Conservation (phyloP, 2,113 vertebrate species). For the Etheostoma cragini region DNA sequence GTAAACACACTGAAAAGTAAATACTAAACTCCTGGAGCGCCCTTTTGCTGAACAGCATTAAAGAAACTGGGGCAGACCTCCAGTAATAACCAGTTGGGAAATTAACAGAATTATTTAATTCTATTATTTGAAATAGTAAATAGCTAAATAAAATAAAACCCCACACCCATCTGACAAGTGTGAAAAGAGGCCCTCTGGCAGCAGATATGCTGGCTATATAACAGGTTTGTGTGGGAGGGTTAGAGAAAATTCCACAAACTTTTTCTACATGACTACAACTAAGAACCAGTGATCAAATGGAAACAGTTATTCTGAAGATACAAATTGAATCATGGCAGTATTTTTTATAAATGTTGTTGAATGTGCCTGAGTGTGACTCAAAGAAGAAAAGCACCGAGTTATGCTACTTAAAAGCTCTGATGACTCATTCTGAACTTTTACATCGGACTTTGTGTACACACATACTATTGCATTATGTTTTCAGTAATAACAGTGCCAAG, state of each 20-base stretch:
- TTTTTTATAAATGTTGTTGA: too few species aligned
- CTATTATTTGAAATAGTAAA: not conserved
- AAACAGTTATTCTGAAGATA: not conserved
- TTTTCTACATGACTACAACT: not conserved
- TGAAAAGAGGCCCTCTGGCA: not conserved
- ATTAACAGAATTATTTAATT: not conserved
- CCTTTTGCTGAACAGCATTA: not conserved
- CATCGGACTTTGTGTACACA: not conserved
- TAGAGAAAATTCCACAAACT: not conserved
- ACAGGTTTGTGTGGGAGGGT: slow-evolving; percentile 15
- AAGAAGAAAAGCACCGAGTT: too few species aligned
- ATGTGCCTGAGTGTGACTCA: too few species aligned
- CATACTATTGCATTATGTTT: not conserved
- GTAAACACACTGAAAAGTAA: not conserved
- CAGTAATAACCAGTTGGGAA: not conserved
- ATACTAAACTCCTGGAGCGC: not conserved
- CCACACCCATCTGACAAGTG: not conserved
- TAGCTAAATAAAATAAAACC: not conserved
- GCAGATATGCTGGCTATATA: not conserved
- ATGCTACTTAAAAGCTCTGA: not conserved
- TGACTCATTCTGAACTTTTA: not conserved
- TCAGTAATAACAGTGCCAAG: not conserved
- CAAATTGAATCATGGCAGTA: too few species aligned
- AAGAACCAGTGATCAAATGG: not conserved
- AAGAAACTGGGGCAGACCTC: not conserved